Evolutionary conservation across 2,113 vertebrate species (phyloP).

Genomic region (Xerus inauris): DNA sequence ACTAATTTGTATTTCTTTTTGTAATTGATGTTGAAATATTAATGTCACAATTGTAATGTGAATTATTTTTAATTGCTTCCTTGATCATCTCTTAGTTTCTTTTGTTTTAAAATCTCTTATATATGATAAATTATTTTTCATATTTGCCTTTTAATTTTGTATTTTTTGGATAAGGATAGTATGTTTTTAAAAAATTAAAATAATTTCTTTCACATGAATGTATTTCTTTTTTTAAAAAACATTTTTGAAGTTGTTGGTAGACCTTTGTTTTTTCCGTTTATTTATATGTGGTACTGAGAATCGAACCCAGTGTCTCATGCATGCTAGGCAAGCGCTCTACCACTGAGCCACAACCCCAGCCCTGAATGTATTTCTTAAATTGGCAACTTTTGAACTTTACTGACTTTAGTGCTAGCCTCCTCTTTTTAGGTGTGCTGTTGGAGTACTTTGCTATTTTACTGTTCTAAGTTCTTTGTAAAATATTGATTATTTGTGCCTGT

Average conservation of each 20-base stretch:
- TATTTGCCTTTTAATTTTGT: constrained; percentile 31
- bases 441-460: neutral
- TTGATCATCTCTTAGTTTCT: neutral
- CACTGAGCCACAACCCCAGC: no score
- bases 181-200: neutral
- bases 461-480: neutral
- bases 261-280: no score
- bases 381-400: constrained; percentile 11
- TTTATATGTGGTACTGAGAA: no score
- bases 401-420: neutral
- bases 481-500: neutral
- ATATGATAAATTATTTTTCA: neutral
- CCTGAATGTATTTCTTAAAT: constrained; percentile 15
- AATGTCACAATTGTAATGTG: neutral
- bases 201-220: neutral
- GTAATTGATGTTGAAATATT: constrained; percentile 36
- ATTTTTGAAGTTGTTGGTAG: no score
- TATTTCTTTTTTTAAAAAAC: no score
- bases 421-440: neutral
- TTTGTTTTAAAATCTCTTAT: neutral
- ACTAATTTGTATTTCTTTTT: constrained; percentile 14
- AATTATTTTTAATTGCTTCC: constrained; percentile 21
- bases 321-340: no score
- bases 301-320: no score
- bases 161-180: neutral